Percentiles rank a stretch among this genome's conserved stretches.
These are phyloP conservation scores for Pachydiplax longipennis DNA, from an alignment of 2,888 invertebrate species.

Conservation along the genomic window DNA sequence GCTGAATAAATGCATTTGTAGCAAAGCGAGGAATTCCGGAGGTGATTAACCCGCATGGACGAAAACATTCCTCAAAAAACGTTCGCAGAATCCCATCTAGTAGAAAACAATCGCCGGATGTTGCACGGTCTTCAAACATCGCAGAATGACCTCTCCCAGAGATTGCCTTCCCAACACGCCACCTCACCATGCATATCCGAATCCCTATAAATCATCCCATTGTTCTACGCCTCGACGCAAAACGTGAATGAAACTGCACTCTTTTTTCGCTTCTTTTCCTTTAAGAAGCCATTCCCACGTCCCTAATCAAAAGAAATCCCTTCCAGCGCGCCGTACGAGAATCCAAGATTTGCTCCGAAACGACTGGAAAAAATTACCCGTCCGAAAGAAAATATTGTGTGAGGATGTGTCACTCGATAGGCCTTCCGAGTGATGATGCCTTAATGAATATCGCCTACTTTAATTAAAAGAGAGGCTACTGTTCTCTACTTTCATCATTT, in stretches of 20 bases:
- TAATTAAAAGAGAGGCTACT: no score
- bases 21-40: slow-evolving; percentile 27
- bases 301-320: background rate
- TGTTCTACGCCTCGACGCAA: slow-evolving; percentile 25
- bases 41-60: slow-evolving; percentile 39
- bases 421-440: no score
- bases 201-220: slow-evolving; percentile 42
- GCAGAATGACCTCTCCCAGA: slow-evolving; percentile 14
- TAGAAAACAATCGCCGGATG: slow-evolving; percentile 37
- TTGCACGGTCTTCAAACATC: slow-evolving; percentile 33
- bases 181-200: slow-evolving; percentile 35
- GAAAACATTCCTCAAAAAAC: slow-evolving; percentile 18
- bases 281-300: slow-evolving; percentile 1
- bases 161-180: background rate
- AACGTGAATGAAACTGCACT: slow-evolving; percentile 32
- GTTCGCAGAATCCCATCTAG: slow-evolving; percentile 12
- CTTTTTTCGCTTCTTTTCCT: slow-evolving; percentile 9
- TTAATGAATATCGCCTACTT: no score
- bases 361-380: no score
- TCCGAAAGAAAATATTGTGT: no score
- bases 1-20: background rate
- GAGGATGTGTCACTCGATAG: no score
- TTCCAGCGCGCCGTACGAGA: background rate
- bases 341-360: no score
- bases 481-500: no score